Conservation (phyloP, 2,113 vertebrate species). For the Empidonax traillii region DNA sequence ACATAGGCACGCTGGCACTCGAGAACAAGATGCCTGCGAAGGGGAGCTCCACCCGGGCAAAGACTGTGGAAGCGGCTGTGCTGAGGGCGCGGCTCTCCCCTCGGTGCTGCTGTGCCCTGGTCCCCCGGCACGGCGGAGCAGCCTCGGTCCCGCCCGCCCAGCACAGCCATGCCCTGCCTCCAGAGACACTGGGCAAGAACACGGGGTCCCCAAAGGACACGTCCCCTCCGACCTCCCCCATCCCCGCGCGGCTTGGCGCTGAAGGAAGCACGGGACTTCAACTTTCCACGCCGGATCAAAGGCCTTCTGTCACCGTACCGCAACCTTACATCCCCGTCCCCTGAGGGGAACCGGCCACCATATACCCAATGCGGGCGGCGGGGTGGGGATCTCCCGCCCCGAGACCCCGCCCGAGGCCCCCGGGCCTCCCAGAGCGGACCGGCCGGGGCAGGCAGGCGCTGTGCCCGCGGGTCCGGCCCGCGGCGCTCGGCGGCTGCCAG, state of each 20-base stretch:
- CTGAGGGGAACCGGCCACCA: neutral
- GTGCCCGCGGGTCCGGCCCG: neutral
- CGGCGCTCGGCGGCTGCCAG: neutral
- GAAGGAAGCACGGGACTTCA: neutral
- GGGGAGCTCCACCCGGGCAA: rapidly evolving
- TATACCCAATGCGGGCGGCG: neutral
- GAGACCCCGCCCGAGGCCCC: neutral
- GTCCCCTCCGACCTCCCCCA: neutral
- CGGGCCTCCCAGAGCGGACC: neutral
- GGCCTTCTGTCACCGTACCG: neutral
- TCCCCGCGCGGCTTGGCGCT: neutral
- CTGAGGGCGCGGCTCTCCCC: too few species aligned
- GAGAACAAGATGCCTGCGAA: neutral
- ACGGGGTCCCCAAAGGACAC: neutral
- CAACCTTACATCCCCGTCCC: neutral
- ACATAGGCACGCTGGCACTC: too few species aligned
- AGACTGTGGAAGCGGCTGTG: rapidly evolving
- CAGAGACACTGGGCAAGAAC: neutral
- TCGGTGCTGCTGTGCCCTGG: neutral
- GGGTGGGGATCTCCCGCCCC: neutral
- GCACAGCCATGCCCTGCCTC: neutral
- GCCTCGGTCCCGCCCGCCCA: too few species aligned
- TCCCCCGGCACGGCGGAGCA: rapidly evolving
- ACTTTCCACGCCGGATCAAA: neutral
- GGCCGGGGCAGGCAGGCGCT: too few species aligned